Evolutionary conservation across 2,797 vertebrate species (phyloP).

Genomic region (Darevskia nairensis): DNA sequence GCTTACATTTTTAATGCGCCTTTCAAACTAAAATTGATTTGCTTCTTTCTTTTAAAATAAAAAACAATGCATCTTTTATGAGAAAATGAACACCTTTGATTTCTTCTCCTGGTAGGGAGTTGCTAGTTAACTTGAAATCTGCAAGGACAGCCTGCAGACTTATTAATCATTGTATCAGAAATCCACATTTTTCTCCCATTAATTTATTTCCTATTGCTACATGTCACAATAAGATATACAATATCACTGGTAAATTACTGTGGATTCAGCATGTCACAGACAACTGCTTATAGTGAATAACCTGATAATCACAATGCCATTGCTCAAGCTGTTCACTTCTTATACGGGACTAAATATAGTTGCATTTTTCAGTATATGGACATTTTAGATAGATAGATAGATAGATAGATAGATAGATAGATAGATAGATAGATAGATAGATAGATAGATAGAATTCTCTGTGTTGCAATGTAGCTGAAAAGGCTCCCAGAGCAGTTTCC

Average conservation of each 20-base stretch:
- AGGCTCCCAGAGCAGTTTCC: too few species aligned
- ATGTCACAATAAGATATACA: background rate
- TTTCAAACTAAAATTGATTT: conserved; percentile 75
- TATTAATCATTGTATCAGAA: conserved; percentile 44
- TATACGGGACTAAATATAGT: background rate
- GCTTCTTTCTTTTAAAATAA: conserved; percentile 71
- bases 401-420: background rate
- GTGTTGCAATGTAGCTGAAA: too few species aligned
- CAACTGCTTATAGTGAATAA: background rate
- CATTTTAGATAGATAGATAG: background rate
- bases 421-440: too few species aligned
- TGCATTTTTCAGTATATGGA: background rate
- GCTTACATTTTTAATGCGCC: conserved; percentile 76
- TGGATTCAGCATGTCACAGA: background rate
- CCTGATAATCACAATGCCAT: background rate
- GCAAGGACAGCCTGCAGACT: conserved; percentile 4
- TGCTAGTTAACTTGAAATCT: conserved; percentile 18
- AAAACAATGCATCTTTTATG: conserved; percentile 71
- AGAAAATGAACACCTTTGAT: conserved; percentile 46
- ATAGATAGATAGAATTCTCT: background rate
- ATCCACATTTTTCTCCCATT: background rate
- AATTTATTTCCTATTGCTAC: conserved; percentile 11
- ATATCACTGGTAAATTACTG: conserved; percentile 7
- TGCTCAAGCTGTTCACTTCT: background rate
- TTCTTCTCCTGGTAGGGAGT: conserved; percentile 32